phyloP scores from a whole-genome alignment of 2,888 invertebrate species.

The Parnassius orleans region DNA sequence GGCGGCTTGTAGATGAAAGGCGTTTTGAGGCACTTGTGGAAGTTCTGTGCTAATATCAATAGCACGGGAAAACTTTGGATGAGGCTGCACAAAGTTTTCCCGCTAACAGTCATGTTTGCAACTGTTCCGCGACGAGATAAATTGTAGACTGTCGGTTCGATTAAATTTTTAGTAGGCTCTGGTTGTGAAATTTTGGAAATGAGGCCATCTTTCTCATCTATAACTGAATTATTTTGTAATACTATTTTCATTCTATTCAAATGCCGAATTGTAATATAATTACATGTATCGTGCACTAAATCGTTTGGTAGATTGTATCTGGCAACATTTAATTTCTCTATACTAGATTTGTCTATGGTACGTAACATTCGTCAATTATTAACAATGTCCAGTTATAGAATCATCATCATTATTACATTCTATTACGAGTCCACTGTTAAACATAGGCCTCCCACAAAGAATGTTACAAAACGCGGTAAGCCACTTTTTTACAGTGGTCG shows the following conservation, averaged over 20 bases:
- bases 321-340: no score
- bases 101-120: slow-evolving; percentile 55
- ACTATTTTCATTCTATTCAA: not conserved
- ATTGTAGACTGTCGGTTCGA: not conserved
- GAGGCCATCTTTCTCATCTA: slow-evolving; percentile 10
- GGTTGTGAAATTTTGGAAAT: slow-evolving; percentile 8
- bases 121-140: not conserved
- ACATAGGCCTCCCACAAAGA: no score
- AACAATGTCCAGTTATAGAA: no score
- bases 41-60: slow-evolving; percentile 65
- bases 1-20: slow-evolving; percentile 68
- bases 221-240: not conserved
- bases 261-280: not conserved
- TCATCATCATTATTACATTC: no score
- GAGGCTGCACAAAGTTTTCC: slow-evolving; percentile 58
- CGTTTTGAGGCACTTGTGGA: slow-evolving; percentile 60
- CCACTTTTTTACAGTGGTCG: no score
- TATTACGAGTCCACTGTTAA: no score
- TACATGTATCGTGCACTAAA: not conserved
- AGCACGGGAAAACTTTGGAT: slow-evolving; percentile 69
- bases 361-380: no score
- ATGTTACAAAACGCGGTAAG: no score
- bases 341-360: no score
- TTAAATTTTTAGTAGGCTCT: no score
- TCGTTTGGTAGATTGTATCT: slow-evolving; percentile 8